Conservation (phyloP, 2,888 invertebrate species). For the Salpingus planirostris region DNA sequence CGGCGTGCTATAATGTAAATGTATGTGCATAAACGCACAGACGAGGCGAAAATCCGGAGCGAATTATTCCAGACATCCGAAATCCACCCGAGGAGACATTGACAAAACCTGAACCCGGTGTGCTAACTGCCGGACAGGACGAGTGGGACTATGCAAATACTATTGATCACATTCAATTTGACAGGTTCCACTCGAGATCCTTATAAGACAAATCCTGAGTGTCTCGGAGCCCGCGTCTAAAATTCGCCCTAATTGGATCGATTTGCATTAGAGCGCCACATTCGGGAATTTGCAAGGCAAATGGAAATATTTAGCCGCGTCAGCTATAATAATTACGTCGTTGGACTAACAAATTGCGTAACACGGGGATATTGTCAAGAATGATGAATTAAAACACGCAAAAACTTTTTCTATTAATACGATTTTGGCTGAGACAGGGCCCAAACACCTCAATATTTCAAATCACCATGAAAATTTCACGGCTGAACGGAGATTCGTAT, state of each 20-base stretch:
- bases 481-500: no score
- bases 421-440: no score
- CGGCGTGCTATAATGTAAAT: slow-evolving; percentile 15
- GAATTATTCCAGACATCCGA: slow-evolving; percentile 11
- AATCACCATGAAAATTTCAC: no score
- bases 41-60: slow-evolving; percentile 9
- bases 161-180: slow-evolving; percentile 23
- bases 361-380: no score
- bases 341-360: no score
- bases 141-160: slow-evolving; percentile 18
- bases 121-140: slow-evolving; percentile 12
- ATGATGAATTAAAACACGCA: no score
- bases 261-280: slow-evolving; percentile 6
- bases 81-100: slow-evolving; percentile 6
- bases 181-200: slow-evolving; percentile 17
- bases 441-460: no score
- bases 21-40: slow-evolving; percentile 14
- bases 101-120: slow-evolving; percentile 11
- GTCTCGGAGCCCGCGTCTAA: slow-evolving; percentile 6
- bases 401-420: no score
- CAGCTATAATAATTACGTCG: no score
- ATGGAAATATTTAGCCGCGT: no score
- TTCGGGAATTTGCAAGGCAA: no score
- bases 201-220: slow-evolving; percentile 18
- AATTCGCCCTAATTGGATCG: slow-evolving; percentile 14